phyloP scores from a whole-genome alignment of 2,113 vertebrate genomes.

The Myiopsitta monachus region DNA sequence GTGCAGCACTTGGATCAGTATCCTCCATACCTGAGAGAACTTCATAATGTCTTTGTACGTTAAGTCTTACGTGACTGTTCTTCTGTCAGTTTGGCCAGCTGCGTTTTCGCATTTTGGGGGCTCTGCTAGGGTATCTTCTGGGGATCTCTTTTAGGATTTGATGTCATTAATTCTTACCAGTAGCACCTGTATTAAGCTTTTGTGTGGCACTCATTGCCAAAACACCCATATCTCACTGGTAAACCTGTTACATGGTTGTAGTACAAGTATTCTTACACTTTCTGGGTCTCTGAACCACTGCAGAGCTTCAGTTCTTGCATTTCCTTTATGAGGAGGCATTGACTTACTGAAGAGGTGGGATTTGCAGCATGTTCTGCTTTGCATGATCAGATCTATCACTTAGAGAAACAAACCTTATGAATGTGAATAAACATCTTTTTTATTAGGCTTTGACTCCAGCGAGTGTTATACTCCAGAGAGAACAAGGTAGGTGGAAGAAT shows the following conservation, averaged over 20 bases:
- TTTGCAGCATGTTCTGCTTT: not conserved
- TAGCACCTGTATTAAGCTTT: not conserved
- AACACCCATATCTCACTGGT: not conserved
- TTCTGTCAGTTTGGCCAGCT: not conserved
- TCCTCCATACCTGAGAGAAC: not conserved
- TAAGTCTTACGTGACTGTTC: not conserved
- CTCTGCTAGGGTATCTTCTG: not conserved
- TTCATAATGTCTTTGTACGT: not conserved
- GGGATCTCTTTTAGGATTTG: not conserved
- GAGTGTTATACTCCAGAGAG: not conserved
- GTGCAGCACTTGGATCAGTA: not conserved
- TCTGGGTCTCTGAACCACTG: not conserved
- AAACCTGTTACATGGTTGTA: not conserved
- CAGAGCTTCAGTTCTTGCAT: not conserved
- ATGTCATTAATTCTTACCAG: not conserved
- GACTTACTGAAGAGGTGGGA: not conserved
- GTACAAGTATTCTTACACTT: not conserved
- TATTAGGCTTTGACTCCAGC: not conserved
- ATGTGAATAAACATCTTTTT: not conserved
- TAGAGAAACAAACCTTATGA: not conserved
- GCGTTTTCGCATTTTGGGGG: not conserved
- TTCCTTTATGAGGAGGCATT: not conserved
- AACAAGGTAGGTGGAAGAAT: not conserved
- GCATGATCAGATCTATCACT: not conserved
- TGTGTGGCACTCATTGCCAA: not conserved